These are phyloP conservation scores for Toxotes jaculatrix DNA, from an alignment of 2,113 vertebrate species.

Conservation along the genomic window DNA sequence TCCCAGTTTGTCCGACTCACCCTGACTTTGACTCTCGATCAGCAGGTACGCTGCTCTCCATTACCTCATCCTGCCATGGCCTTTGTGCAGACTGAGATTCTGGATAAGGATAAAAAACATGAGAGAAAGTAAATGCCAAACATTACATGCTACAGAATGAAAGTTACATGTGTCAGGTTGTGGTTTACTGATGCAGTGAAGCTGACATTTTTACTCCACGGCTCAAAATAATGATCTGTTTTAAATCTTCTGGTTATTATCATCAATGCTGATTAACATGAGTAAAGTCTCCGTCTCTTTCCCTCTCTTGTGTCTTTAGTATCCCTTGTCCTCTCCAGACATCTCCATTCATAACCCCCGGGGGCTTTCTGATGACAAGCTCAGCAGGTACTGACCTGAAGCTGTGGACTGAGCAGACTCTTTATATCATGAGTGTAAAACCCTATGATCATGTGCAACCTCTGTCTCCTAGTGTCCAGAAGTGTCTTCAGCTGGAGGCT, in stretches of 20 bases:
- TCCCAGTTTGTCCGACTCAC: constrained; percentile 94
- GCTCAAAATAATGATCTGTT: not conserved
- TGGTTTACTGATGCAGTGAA: not conserved
- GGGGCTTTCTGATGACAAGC: constrained; percentile 95
- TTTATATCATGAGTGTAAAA: not conserved
- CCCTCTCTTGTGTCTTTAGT: constrained; percentile 53
- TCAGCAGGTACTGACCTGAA: constrained; percentile 85
- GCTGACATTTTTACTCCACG: not conserved
- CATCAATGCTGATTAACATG: not conserved
- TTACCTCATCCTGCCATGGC: not conserved
- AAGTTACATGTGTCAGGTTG: not conserved
- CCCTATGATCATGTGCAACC: not conserved
- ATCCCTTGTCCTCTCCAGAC: constrained; percentile 74
- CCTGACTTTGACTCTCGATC: constrained; percentile 88
- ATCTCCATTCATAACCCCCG: constrained; percentile 91
- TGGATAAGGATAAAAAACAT: not conserved
- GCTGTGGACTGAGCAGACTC: not conserved
- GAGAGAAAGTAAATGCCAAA: not conserved
- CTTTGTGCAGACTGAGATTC: not conserved
- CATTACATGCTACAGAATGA: not conserved
- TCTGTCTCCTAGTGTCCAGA: constrained; percentile 73
- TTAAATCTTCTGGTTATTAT: too few relatives aligned
- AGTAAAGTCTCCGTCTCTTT: not conserved
- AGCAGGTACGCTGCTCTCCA: constrained; percentile 81
- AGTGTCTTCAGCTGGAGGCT: constrained; percentile 83